Conservation (phyloP, 2,888 invertebrate genomes). For the Drepana falcataria region DNA sequence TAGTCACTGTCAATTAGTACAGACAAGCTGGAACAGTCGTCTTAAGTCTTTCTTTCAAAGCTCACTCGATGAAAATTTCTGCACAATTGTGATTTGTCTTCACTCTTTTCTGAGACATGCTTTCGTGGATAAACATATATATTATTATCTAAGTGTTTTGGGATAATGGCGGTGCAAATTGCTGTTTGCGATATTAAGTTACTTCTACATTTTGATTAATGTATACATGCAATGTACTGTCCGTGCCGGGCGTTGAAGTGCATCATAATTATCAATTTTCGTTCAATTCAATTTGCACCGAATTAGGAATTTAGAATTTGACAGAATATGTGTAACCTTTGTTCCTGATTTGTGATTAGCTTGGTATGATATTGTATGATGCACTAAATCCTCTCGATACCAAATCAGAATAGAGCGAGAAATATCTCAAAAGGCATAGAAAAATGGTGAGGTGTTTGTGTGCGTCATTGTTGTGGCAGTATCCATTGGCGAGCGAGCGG, state of each 20-base stretch:
- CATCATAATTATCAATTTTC: conserved; percentile 64
- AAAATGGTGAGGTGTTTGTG: conserved; percentile 67
- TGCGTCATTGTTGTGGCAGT: conserved; percentile 64
- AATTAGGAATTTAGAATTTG: conserved; percentile 24
- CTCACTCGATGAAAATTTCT: conserved; percentile 55
- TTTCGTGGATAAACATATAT: conserved; percentile 68
- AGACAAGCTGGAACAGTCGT: conserved; percentile 70
- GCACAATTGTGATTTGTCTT: conserved; percentile 45
- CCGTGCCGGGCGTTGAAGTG: conserved; percentile 70
- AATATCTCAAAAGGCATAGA: conserved; percentile 65
- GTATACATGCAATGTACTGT: conserved; percentile 67
- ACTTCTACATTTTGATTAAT: conserved; percentile 44
- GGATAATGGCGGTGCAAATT: conserved; percentile 69
- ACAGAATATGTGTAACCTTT: conserved; percentile 17
- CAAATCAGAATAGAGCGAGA: conserved; percentile 65
- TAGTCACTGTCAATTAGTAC: conserved; percentile 70
- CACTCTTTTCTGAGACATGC: conserved; percentile 77
- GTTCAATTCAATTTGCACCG: conserved; percentile 37
- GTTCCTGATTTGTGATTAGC: conserved; percentile 23
- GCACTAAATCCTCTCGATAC: conserved; percentile 65
- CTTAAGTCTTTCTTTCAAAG: conserved; percentile 68
- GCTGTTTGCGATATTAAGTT: conserved; percentile 64
- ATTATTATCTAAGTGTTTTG: conserved; percentile 58
- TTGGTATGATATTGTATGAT: conserved; percentile 61
- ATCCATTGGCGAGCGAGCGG: conserved; percentile 73